phyloP scores from a whole-genome alignment of 2,888 invertebrate species.

The Oscheius sp. region DNA sequence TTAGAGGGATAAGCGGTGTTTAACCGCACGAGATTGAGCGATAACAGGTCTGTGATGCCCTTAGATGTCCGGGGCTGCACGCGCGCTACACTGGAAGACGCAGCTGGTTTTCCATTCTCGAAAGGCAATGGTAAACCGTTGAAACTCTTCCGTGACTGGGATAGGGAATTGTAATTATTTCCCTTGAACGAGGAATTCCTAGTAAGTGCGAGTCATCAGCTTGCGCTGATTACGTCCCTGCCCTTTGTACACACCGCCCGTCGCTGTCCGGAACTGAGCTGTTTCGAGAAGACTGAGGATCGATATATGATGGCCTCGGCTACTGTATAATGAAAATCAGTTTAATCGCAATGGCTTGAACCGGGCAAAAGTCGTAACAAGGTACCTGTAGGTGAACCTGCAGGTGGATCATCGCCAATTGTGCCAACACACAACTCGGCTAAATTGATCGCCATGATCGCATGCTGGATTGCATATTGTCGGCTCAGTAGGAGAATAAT shows the following conservation, averaged over 20 bases:
- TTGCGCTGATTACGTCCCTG: constrained; percentile 78
- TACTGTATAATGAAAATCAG: constrained; percentile 24
- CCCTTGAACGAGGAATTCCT: constrained; percentile 78
- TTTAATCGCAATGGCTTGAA: constrained; percentile 57
- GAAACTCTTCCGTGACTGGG: constrained; percentile 79
- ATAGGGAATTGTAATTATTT: constrained; percentile 78
- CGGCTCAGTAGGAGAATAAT: too few species aligned
- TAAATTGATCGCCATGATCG: too few species aligned
- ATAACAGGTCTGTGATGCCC: constrained; percentile 76
- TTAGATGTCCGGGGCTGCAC: constrained; percentile 74
- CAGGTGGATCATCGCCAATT: constrained; percentile 71
- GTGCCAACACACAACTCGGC: too few species aligned
- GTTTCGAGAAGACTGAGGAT: constrained; percentile 47
- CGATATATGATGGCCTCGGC: constrained; percentile 16
- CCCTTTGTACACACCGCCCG: constrained; percentile 80
- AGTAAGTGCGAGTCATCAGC: constrained; percentile 79
- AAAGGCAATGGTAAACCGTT: constrained; percentile 72
- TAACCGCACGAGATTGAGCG: constrained; percentile 76
- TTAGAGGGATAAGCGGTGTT: constrained; percentile 77
- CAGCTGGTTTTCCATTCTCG: constrained; percentile 73
- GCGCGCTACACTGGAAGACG: constrained; percentile 76
- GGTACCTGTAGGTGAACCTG: constrained; percentile 79
- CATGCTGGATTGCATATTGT: too few species aligned
- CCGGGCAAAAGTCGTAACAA: constrained; percentile 76
- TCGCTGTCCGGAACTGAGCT: constrained; percentile 74